Evolutionary conservation across 2,797 vertebrate species (phyloP).

Genomic region (Gobio occitaniae): DNA sequence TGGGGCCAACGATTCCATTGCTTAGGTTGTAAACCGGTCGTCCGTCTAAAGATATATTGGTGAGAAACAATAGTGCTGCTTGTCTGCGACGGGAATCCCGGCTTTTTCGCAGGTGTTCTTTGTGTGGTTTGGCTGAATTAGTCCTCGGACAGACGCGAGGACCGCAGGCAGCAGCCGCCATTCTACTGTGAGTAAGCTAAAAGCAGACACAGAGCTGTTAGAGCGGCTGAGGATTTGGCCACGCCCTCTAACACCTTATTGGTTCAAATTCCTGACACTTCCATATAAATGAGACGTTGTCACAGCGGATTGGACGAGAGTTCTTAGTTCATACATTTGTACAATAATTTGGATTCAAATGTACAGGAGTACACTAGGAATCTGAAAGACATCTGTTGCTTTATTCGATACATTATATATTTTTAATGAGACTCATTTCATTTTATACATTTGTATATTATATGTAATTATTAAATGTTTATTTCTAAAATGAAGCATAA

Average conservation of each 20-base stretch:
- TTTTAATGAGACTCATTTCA: background rate
- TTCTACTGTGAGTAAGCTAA: slow-evolving; percentile 76
- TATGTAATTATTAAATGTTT: background rate
- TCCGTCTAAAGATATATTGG: slow-evolving; percentile 92
- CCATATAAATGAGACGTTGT: background rate
- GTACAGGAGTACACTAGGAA: background rate
- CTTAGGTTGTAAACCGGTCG: slow-evolving; percentile 77
- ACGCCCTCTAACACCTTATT: slow-evolving; percentile 66
- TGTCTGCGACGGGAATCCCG: slow-evolving; percentile 88
- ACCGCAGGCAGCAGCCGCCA: slow-evolving; percentile 84
- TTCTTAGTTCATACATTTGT: slow-evolving; percentile 15
- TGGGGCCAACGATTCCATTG: slow-evolving; percentile 68
- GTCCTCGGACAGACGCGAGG: slow-evolving; percentile 61
- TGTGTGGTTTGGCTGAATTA: slow-evolving; percentile 67
- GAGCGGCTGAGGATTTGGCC: slow-evolving; percentile 53
- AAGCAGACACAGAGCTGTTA: slow-evolving; percentile 40
- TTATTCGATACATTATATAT: background rate
- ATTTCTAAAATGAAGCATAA: background rate
- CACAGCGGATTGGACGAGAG: slow-evolving; percentile 63
- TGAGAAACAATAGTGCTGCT: slow-evolving; percentile 91
- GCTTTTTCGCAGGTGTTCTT: slow-evolving; percentile 73
- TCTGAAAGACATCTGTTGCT: background rate
- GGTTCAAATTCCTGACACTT: slow-evolving; percentile 52
- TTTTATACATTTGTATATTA: background rate
- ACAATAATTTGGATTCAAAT: background rate